Percentiles rank a stretch among this genome's conserved stretches.
Conservation (phyloP, 2,113 vertebrate genomes). For the Lagenorhynchus albirostris region DNA sequence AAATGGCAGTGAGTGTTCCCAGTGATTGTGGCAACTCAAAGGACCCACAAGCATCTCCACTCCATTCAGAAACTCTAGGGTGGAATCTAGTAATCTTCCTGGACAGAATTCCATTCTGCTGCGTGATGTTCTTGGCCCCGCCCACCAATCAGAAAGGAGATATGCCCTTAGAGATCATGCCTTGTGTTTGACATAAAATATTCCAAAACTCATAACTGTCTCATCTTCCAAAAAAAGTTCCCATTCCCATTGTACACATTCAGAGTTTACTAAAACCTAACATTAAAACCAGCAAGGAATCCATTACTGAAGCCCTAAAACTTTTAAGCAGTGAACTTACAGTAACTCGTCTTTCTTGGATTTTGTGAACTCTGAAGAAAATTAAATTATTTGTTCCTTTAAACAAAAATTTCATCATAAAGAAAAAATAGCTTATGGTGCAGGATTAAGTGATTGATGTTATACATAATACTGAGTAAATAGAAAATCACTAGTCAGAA, state of each 20-base stretch:
- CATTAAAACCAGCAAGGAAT: not conserved
- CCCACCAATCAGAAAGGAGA: not conserved
- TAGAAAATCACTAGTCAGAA: constrained; percentile 2
- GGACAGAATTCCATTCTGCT: not conserved
- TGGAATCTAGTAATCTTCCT: not conserved
- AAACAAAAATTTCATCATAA: constrained; percentile 40
- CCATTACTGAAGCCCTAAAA: not conserved
- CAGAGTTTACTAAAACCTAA: not conserved
- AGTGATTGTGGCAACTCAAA: rapidly evolving
- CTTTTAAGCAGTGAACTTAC: not conserved
- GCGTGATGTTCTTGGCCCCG: not conserved
- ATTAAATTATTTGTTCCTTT: constrained; percentile 10
- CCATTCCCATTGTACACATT: not conserved
- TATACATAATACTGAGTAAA: constrained; percentile 45
- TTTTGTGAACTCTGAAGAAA: constrained; percentile 21
- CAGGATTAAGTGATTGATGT: constrained; percentile 16
- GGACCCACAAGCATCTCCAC: not conserved
- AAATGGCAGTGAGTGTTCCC: not conserved
- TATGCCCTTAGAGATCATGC: not conserved
- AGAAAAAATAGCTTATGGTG: not conserved
- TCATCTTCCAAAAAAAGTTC: not conserved
- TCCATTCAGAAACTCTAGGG: not conserved
- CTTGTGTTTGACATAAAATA: not conserved
- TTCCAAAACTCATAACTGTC: not conserved
- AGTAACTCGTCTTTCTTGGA: not conserved